Evolutionary conservation across 64 coral and sea anemone species (phyloP), one percentile per base, ranked within the genome.

Genomic region (Stichodactyla mertensii): DNA sequence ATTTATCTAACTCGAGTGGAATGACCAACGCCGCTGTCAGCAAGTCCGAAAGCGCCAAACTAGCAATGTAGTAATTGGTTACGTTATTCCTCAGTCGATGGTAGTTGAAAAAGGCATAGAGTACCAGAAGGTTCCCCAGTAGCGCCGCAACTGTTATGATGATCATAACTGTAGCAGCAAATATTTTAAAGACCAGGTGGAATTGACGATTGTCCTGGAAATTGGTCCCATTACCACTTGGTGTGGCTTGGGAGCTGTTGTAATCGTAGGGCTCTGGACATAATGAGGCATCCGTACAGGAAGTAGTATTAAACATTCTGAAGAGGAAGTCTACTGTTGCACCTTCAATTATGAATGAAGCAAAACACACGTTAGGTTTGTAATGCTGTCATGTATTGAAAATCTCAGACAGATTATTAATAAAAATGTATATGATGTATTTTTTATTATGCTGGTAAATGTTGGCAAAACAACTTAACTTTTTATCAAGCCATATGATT

Each of bases 1-100:
- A 24, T 4, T 20, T 22, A 53, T 97, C 94, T 24, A 90, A 19
- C 27, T 93, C 82, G 23, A 97, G 86, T 15, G 94, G 70, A 1
- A 87, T 86, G 2, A 93, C 91, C 55, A 97, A 71, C 6, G 77
- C 57, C 10, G 88, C 81, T 0, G 94, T 97, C 4, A 97, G 64
- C 10, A 97, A 84, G 82, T 97, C 94, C 19, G 91, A 93, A 18
- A 97, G 19, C 22, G 94, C 94, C 28, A 97, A 78, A 14, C 91
- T 93, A 3, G 91, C 89, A 0, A 97, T 89, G 51, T 92, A 97
- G 86, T 97, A 97, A 18, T 97, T 97, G 4, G 94, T 97, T 31
- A 92, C 91, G 45, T 77, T 97, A 13, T 62, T 84, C 16, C 94
- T 78, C 16, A 97, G 88, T n/a, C 88, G 81, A 7, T 86, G 91